Evolutionary conservation across 2,797 vertebrate genomes (phyloP).

Genomic region (Peromyscus attwateri): DNA sequence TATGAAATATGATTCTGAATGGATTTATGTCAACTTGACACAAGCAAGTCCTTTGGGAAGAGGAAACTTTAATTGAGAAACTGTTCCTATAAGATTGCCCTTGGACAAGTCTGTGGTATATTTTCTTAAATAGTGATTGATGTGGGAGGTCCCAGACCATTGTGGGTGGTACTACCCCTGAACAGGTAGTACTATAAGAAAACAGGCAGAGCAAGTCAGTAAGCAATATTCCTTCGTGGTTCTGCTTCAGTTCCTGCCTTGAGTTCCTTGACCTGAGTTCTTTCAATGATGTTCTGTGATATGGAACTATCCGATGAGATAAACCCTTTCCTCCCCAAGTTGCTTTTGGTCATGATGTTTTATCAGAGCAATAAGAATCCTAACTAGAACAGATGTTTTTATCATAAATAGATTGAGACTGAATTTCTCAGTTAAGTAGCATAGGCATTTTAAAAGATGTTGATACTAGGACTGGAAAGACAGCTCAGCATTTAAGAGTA

Average conservation of each 20-base stretch:
- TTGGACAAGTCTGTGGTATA: background rate
- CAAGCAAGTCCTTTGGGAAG: background rate
- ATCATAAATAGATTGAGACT: background rate
- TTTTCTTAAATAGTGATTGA: background rate
- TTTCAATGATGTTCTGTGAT: background rate
- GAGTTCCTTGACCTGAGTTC: background rate
- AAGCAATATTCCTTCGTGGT: background rate
- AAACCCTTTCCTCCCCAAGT: background rate
- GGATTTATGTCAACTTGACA: background rate
- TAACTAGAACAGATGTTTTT: background rate
- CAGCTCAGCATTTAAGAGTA: background rate
- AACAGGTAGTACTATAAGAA: background rate
- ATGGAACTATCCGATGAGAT: background rate
- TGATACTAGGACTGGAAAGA: background rate
- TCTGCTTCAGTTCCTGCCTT: background rate
- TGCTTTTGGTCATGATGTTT: background rate
- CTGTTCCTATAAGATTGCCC: background rate
- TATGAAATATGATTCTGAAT: conserved; percentile 21
- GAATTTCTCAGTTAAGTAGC: conserved; percentile 14
- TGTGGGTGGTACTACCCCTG: background rate
- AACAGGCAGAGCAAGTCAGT: background rate
- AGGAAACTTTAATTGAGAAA: background rate
- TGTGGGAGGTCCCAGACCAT: background rate
- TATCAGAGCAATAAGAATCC: background rate
- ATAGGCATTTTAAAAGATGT: background rate